Evolutionary conservation across 2,888 invertebrate genomes (phyloP).

Genomic region (Horisme vitalbata): DNA sequence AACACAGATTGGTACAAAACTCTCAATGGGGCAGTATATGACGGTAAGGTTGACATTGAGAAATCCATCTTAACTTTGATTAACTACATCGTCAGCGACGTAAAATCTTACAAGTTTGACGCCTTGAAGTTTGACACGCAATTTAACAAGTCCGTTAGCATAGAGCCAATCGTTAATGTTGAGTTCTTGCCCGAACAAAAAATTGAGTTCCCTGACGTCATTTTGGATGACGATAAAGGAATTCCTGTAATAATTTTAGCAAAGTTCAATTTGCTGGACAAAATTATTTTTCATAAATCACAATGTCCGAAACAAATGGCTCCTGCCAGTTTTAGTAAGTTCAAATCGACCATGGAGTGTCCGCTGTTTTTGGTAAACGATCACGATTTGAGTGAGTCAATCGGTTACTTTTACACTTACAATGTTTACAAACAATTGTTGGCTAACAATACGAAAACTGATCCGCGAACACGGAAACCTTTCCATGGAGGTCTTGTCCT

Average conservation of each 20-base stretch:
- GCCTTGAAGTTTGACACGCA: constrained; percentile 43
- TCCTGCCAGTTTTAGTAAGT: constrained; percentile 45
- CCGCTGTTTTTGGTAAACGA: constrained; percentile 48
- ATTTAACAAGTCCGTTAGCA: constrained; percentile 31
- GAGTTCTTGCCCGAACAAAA: constrained; percentile 44
- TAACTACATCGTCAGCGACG: constrained; percentile 49
- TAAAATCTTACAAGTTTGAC: constrained; percentile 49
- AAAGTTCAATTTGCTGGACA: constrained; percentile 42
- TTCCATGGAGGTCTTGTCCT: constrained; percentile 51
- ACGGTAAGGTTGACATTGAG: constrained; percentile 40
- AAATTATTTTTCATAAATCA: constrained; percentile 42
- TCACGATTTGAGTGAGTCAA: constrained; percentile 43
- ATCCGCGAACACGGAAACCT: constrained; percentile 48
- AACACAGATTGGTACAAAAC: constrained; percentile 39
- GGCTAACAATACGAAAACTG: constrained; percentile 33
- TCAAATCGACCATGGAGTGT: constrained; percentile 45
- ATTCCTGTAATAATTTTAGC: constrained; percentile 49
- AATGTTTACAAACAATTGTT: constrained; percentile 50
- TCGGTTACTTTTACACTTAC: constrained; percentile 53
- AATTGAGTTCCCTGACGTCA: constrained; percentile 53
- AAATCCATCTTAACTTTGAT: constrained; percentile 47
- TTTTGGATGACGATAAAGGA: constrained; percentile 48
- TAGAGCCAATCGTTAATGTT: constrained; percentile 41
- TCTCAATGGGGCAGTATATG: constrained; percentile 22
- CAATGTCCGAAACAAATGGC: constrained; percentile 9